Percentiles rank a stretch among this genome's conserved stretches.
Conservation (phyloP, 2,888 invertebrate genomes). For the Podabrus alpinus region DNA sequence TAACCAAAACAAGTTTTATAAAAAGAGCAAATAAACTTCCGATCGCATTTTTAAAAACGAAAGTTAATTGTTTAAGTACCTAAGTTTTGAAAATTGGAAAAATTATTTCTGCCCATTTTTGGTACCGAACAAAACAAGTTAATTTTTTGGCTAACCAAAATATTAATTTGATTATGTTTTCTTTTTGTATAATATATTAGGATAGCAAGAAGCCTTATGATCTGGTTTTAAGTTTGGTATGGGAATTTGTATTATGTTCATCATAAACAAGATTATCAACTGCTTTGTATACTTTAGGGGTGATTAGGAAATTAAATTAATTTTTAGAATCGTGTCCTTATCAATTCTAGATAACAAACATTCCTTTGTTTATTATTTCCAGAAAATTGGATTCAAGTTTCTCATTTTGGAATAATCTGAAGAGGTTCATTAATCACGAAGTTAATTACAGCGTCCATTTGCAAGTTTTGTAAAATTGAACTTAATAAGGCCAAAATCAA, state of each 20-base stretch:
- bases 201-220: no score
- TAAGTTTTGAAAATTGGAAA: no score
- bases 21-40: background rate
- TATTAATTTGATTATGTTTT: no score
- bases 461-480: no score
- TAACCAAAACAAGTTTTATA: background rate
- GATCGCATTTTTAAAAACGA: background rate
- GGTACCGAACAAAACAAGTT: no score
- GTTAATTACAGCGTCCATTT: no score
- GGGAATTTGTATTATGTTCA: background rate
- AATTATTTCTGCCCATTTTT: no score
- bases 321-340: background rate
- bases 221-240: background rate
- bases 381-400: background rate
- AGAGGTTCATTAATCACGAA: no score
- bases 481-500: background rate
- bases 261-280: background rate
- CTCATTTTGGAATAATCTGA: background rate
- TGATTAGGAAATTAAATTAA: background rate
- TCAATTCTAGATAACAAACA: background rate
- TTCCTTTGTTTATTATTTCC: background rate
- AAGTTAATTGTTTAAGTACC: background rate
- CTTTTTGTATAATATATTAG: no score
- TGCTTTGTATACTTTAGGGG: background rate
- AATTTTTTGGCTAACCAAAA: no score